Conservation (phyloP, 2,113 vertebrate species). For the Malurus cyaneus region DNA sequence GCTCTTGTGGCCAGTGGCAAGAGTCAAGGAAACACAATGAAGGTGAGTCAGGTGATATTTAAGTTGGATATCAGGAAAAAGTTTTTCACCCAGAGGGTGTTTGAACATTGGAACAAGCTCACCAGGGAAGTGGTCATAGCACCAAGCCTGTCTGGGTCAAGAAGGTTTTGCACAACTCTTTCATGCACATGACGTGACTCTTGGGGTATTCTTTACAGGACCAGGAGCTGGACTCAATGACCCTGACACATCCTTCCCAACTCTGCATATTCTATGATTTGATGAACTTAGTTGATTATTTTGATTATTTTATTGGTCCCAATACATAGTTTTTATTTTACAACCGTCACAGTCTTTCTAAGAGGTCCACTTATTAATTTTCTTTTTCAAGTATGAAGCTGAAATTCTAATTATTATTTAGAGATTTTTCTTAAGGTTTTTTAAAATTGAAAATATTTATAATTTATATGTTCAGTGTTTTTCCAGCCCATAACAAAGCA, state of each 20-base stretch:
- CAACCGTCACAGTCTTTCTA: not conserved
- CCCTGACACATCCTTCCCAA: not conserved
- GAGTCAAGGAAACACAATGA: not conserved
- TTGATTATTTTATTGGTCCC: not conserved
- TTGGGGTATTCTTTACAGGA: not conserved
- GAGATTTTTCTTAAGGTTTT: not conserved
- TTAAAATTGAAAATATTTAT: not conserved
- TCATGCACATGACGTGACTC: not conserved
- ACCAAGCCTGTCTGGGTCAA: not conserved
- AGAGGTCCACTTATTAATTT: not conserved
- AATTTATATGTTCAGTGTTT: not conserved
- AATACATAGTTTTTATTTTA: not conserved
- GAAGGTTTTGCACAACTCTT: accelerated
- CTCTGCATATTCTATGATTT: not conserved
- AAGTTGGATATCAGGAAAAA: not conserved
- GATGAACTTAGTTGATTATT: not conserved
- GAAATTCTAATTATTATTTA: not conserved
- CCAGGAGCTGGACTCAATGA: not conserved
- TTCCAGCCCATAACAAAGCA: not conserved
- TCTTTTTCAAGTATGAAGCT: not conserved
- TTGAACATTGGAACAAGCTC: not conserved
- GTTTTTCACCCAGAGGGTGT: not conserved
- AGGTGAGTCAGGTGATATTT: not conserved
- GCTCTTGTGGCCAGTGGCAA: not conserved
- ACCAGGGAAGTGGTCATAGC: not conserved